Percentiles rank a stretch among this genome's conserved stretches.
phyloP scores from a whole-genome alignment of 2,113 vertebrate species.

The Esox niger region DNA sequence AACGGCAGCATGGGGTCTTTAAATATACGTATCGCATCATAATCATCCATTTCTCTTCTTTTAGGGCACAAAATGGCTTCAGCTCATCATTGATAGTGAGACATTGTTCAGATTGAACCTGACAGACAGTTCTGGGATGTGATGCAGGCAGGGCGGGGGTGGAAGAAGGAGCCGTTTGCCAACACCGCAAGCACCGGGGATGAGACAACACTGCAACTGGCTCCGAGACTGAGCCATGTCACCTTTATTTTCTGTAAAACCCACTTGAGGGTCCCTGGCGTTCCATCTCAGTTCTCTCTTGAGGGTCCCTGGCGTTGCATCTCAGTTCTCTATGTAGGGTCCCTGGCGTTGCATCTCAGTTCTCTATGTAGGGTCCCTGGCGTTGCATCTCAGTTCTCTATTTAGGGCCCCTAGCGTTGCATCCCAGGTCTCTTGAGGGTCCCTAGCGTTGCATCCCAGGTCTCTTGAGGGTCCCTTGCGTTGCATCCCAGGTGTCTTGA shows the following conservation, averaged over 20 bases:
- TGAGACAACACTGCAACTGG: conserved; percentile 61
- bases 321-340: background rate
- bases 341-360: no score
- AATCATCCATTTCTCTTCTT: background rate
- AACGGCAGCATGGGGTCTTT: no score
- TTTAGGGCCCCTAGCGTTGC: no score
- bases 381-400: background rate
- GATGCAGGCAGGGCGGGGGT: conserved; percentile 47
- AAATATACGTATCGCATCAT: no score
- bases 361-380: no score
- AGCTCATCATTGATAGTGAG: conserved; percentile 16
- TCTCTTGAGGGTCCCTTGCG: no score
- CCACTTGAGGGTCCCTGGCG: no score
- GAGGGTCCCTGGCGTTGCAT: no score
- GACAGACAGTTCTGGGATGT: conserved; percentile 44
- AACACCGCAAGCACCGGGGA: conserved; percentile 58
- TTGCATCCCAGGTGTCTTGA: background rate
- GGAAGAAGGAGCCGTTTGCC: conserved; percentile 50
- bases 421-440: background rate
- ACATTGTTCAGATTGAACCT: conserved; percentile 30
- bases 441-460: no score
- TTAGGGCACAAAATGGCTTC: background rate
- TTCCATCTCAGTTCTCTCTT: background rate
- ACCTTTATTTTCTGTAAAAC: conserved; percentile 17
- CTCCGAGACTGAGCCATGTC: conserved; percentile 18